These are phyloP conservation scores for Drosophila lacicola DNA, from an alignment of 2,888 invertebrate genomes.

Conservation along the genomic window DNA sequence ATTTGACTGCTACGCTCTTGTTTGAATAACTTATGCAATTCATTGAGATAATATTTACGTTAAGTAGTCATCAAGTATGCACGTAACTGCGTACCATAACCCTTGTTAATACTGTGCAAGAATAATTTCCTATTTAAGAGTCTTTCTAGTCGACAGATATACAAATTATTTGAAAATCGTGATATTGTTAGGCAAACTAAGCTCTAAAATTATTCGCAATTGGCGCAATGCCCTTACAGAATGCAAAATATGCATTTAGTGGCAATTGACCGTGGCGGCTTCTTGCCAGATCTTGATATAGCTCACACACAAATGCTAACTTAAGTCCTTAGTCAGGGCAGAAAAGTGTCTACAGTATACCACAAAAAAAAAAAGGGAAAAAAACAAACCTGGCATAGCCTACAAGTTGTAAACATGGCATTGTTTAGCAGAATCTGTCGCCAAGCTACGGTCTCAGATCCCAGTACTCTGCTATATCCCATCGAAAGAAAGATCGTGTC, in stretches of 20 bases:
- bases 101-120: too few species aligned
- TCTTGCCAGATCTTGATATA: slow-evolving; percentile 45
- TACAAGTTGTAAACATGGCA: slow-evolving; percentile 83
- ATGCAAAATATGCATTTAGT: slow-evolving; percentile 81
- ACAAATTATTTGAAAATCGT: slow-evolving; percentile 67
- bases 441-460: slow-evolving; percentile 18
- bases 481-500: slow-evolving; percentile 69
- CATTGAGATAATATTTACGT: too few species aligned
- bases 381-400: slow-evolving; percentile 51
- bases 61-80: too few species aligned
- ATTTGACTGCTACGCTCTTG: too few species aligned
- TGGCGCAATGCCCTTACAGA: slow-evolving; percentile 77
- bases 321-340: slow-evolving; percentile 46
- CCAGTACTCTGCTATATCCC: slow-evolving; percentile 50
- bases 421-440: slow-evolving; percentile 53
- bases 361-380: slow-evolving; percentile 1
- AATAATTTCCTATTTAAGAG: too few species aligned
- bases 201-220: slow-evolving; percentile 74
- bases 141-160: slow-evolving; percentile 46
- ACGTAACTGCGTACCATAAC: too few species aligned
- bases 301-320: slow-evolving; percentile 24
- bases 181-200: slow-evolving; percentile 73
- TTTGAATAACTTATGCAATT: too few species aligned
- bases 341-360: slow-evolving; percentile 11
- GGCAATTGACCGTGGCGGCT: slow-evolving; percentile 50